Evolutionary conservation across 2,113 vertebrate genomes (phyloP).

Genomic region (Calonectris borealis): DNA sequence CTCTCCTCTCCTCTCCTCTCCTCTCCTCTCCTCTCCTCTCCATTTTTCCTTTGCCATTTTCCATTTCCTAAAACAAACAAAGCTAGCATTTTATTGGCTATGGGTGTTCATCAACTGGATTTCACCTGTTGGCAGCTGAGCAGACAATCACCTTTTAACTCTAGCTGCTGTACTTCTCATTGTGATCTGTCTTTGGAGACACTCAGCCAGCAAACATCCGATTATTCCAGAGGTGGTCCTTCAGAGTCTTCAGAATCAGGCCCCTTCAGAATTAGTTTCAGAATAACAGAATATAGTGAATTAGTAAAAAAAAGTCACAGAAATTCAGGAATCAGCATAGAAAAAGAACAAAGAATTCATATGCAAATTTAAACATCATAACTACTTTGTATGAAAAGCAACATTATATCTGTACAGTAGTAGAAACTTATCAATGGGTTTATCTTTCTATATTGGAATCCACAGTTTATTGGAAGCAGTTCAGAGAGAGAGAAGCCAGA

Average conservation of each 20-base stretch:
- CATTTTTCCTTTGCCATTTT: background rate
- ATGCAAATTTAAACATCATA: conserved; percentile 21
- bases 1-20: too few species aligned
- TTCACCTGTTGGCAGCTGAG: background rate
- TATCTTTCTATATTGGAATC: conserved; percentile 24
- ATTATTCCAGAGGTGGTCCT: background rate
- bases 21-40: too few species aligned
- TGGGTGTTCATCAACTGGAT: background rate
- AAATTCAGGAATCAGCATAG: background rate
- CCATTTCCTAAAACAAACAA: conserved; percentile 9
- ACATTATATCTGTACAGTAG: background rate
- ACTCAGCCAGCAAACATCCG: background rate
- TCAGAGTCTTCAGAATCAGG: background rate
- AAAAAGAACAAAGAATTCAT: background rate
- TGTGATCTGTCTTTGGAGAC: background rate
- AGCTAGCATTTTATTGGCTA: background rate
- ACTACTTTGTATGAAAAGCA: background rate
- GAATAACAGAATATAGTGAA: background rate
- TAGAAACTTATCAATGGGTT: background rate
- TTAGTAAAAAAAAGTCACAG: background rate
- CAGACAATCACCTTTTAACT: background rate
- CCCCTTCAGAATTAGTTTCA: background rate
- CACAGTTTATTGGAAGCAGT: conserved; percentile 1
- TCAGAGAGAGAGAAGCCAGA: background rate
- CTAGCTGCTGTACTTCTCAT: background rate